A percentile compares a stretch with the other conserved stretches of the same genome.
phyloP scores from a whole-genome alignment of 2,797 vertebrate genomes.

The Halcyon leucocephala region DNA sequence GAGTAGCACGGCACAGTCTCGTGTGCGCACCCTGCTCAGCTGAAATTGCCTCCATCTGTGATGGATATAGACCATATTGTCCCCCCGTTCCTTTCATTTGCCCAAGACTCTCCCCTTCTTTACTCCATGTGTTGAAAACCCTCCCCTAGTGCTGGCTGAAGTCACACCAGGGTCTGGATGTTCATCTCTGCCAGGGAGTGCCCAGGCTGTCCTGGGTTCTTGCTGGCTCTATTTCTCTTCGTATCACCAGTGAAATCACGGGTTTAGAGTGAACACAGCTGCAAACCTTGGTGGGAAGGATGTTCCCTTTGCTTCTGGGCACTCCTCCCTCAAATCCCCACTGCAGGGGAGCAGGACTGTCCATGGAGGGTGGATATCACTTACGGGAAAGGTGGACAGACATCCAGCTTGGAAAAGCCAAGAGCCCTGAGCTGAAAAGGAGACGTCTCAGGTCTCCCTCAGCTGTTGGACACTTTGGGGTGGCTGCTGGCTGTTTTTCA shows the following conservation, averaged over 20 bases:
- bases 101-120: neutral
- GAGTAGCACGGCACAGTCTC: neutral
- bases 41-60: constrained; percentile 42
- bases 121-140: rapidly evolving
- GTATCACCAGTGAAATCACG: neutral
- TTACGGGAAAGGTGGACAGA: neutral
- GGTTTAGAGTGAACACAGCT: neutral
- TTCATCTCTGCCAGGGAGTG: neutral
- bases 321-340: neutral
- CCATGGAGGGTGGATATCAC: neutral
- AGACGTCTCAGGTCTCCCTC: neutral
- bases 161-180: neutral
- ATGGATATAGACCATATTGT: neutral
- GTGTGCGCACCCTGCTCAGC: neutral
- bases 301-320: neutral
- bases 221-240: neutral
- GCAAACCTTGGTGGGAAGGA: neutral
- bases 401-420: neutral
- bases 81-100: neutral
- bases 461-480: neutral
- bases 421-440: neutral
- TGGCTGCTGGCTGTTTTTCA: constrained; percentile 41
- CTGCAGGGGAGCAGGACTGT: neutral
- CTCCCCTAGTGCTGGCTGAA: neutral
- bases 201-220: neutral